These are phyloP conservation scores for Pseudochirops cupreus DNA, from an alignment of 2,797 vertebrate species.

Conservation along the genomic window DNA sequence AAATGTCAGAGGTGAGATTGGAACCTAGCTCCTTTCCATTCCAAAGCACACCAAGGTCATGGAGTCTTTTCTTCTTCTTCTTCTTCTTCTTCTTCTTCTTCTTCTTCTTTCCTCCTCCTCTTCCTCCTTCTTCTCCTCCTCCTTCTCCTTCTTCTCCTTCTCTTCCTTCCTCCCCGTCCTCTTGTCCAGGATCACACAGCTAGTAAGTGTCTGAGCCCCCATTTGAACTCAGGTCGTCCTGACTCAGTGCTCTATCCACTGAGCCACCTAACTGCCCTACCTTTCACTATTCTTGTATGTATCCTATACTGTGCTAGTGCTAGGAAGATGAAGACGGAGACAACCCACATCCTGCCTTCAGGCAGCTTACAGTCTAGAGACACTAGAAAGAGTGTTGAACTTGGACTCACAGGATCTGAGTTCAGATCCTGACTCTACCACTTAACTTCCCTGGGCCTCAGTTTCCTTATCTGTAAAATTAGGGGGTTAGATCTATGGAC, in stretches of 20 bases:
- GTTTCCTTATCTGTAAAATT: not conserved
- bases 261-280: accelerated
- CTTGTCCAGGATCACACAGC: not conserved
- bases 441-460: not conserved
- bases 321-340: not conserved
- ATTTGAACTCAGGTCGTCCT: not conserved
- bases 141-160: no score
- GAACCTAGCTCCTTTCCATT: not conserved
- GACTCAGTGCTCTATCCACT: not conserved
- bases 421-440: not conserved
- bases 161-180: no score
- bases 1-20: not conserved
- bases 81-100: no score
- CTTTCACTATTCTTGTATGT: not conserved
- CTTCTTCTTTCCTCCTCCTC: not conserved
- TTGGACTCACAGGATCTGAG: not conserved
- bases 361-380: not conserved
- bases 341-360: not conserved
- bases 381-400: not conserved
- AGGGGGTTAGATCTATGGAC: not conserved
- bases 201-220: not conserved
- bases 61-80: not conserved
- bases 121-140: no score
- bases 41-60: not conserved
- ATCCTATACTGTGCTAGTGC: not conserved